phyloP scores from a whole-genome alignment of 1,140 invertebrate genomes.

The Nomia melanderi region DNA sequence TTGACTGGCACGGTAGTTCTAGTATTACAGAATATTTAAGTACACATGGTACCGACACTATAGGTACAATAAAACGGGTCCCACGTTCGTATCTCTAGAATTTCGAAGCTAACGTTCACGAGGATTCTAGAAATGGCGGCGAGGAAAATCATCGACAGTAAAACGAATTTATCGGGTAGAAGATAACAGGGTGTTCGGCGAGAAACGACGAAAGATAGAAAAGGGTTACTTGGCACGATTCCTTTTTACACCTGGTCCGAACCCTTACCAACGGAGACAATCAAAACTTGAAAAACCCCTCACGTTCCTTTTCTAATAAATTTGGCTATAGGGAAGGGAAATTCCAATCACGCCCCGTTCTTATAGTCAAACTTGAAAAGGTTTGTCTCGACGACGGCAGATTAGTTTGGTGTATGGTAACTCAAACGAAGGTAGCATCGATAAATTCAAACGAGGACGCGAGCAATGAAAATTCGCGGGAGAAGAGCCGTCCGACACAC shows the following conservation, averaged over 20 bases:
- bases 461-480: background rate
- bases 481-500: background rate
- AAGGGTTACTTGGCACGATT: constrained; percentile 16
- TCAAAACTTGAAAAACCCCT: constrained; percentile 21
- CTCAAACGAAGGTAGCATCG: background rate
- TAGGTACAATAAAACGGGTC: no score
- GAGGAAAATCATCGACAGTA: background rate
- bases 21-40: no score
- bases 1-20: no score
- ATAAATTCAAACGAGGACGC: background rate
- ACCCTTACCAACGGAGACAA: constrained; percentile 1
- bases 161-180: background rate
- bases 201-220: background rate
- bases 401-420: background rate
- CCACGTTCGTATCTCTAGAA: no score
- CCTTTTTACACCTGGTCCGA: background rate
- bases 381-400: background rate
- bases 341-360: constrained; percentile 38
- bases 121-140: background rate
- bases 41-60: no score
- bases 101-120: background rate
- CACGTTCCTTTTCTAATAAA: constrained; percentile 37
- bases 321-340: constrained; percentile 1
- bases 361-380: constrained; percentile 22
- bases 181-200: background rate